Evolutionary conservation across 1,140 invertebrate species (phyloP).

Genomic region (Drosophila sturtevanti): DNA sequence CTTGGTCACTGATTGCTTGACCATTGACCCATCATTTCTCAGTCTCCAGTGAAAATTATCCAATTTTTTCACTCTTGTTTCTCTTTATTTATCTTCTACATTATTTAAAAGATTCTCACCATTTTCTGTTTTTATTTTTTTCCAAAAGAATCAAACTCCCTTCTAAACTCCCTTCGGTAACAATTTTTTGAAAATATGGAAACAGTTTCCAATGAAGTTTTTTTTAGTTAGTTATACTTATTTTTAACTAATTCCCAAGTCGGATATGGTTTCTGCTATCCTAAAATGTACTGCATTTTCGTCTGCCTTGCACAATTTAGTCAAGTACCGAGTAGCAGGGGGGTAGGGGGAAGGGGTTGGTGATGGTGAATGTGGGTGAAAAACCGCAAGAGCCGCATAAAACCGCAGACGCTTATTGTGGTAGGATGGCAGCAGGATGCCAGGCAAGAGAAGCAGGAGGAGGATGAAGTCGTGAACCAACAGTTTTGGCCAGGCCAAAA

Average conservation of each 20-base stretch:
- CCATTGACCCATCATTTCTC: too few species aligned
- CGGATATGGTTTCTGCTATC: background rate
- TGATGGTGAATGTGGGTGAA: conserved; percentile 4
- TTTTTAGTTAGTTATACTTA: too few species aligned
- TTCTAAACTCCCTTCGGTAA: too few species aligned
- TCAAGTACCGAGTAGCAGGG: conserved; percentile 1
- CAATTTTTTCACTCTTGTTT: too few species aligned
- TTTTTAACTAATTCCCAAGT: background rate
- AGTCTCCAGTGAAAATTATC: too few species aligned
- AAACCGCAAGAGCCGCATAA: conserved; percentile 53
- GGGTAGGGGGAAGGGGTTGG: background rate
- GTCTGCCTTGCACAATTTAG: conserved; percentile 21
- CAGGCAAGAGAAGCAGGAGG: conserved; percentile 12
- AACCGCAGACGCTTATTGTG: conserved; percentile 65
- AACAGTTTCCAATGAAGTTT: too few species aligned
- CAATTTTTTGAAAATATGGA: too few species aligned
- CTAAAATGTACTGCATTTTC: conserved; percentile 28
- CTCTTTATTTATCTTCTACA: too few species aligned
- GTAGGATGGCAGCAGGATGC: background rate
- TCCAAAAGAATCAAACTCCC: too few species aligned
- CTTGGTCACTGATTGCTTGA: too few species aligned
- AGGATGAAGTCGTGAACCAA: background rate
- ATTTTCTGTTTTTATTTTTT: too few species aligned
- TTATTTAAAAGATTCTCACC: too few species aligned
- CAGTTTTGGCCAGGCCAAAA: conserved; percentile 5